These are phyloP conservation scores for Microcebus jonahi DNA, from an alignment of 2,113 vertebrate species.

Conservation along the genomic window DNA sequence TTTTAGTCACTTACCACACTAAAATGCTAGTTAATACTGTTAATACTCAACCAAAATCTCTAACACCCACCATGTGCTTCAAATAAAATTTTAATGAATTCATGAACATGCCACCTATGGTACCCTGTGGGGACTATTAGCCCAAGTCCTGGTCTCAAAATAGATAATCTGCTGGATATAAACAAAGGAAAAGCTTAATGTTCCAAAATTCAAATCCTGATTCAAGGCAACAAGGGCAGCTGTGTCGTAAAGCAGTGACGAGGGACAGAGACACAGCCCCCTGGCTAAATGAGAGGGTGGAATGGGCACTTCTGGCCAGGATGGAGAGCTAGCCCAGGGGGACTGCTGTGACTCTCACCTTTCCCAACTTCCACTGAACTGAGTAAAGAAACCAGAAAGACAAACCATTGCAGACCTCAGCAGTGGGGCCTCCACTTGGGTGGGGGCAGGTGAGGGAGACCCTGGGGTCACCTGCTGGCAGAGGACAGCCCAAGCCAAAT, in stretches of 20 bases:
- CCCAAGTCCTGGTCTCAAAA: not conserved
- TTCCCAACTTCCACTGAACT: not conserved
- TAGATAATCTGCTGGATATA: not conserved
- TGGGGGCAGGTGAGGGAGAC: not conserved
- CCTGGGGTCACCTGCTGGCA: not conserved
- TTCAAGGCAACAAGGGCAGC: not conserved
- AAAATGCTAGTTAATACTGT: not conserved
- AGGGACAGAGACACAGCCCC: not conserved
- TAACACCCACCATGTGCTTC: not conserved
- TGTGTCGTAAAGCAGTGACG: not conserved
- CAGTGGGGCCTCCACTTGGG: not conserved
- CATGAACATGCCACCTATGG: not conserved
- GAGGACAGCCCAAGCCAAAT: not conserved
- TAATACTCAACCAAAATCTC: not conserved
- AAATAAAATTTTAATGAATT: not conserved
- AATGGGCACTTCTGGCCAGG: too few relatives aligned
- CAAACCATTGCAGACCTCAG: not conserved
- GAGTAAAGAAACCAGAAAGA: not conserved
- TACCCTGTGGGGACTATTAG: not conserved
- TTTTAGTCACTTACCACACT: not conserved
- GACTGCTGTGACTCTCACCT: not conserved
- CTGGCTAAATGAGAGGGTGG: not conserved
- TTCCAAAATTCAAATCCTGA: not conserved
- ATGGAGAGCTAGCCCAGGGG: accelerated
- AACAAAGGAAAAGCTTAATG: not conserved